Base-by-base conservation (phyloP, 2,888 invertebrate genomes). In the Drosophila meridionalis region DNA sequence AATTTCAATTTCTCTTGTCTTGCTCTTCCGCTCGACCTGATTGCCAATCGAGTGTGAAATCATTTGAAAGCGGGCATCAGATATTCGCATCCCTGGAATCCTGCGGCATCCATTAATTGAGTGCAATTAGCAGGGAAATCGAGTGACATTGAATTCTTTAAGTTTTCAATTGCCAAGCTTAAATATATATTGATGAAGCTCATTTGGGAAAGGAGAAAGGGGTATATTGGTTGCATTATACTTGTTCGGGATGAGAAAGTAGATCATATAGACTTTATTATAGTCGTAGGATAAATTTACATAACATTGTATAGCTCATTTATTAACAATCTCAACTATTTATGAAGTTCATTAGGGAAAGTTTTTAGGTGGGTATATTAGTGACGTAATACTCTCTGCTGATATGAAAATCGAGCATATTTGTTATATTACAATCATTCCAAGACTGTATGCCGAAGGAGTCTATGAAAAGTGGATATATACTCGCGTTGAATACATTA, bases 41-140 rank as follows among this genome's bases (percentile, higher is more conserved):
- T 14, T 72, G 47, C 34, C 45, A 77, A 71, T 77, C 30, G 57
- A 72, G 60, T 62, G 42, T 28, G 6, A 40, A 40, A 9, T 8
- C 48, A 30, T 28, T 0, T 55, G 30, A 14, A 14, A 20, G 30
- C 36, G 26, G 28, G 20, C 34, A 47, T 30, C 40, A 34, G 7
- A 43, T 43, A 60, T 26, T 61, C 14, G 73, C 50, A 20, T 57
- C 48, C 43, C 47, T 32, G 56, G 11, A 12, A 5, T 43, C 43
- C 8, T 20, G 50, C 20, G 42, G 48, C 20, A 43, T 34, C 7
- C 42, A 4, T 50, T 72, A 71, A 71, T 42, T 62, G 48, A 58
- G 53, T 53, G 75, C 68, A 79, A 57, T 60, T 62, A 57, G 45
- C 7, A 58, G 48, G 30, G 12, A 42, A 48, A n/a, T 60, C 38